A percentile compares a stretch with the other conserved stretches of the same genome.
These are phyloP conservation scores for Sebastes wilsoni DNA, from an alignment of 2,797 vertebrate species.

Conservation along the genomic window DNA sequence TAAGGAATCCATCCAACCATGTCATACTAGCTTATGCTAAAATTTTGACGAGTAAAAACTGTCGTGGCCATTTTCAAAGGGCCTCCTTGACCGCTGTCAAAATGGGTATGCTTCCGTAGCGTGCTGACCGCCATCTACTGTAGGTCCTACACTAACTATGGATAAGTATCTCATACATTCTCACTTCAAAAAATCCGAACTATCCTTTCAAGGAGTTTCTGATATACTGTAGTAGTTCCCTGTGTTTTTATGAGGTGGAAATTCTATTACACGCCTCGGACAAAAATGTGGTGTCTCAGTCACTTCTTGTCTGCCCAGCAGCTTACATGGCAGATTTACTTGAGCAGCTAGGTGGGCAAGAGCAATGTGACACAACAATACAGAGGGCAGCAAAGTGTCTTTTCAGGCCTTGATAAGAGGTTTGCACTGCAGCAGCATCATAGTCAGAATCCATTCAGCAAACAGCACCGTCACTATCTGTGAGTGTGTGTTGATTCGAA, in stretches of 20 bases:
- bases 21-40: no score
- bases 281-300: background rate
- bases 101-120: no score
- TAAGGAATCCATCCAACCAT: no score
- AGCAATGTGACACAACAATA: background rate
- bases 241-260: conserved; percentile 4
- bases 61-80: no score
- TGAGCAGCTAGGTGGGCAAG: background rate
- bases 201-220: background rate
- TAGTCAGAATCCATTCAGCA: background rate
- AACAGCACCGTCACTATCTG: background rate
- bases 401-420: background rate
- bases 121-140: no score
- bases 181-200: background rate
- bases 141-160: no score
- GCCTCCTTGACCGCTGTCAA: no score
- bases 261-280: background rate
- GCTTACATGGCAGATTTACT: conserved; percentile 16
- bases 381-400: background rate
- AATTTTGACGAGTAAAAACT: no score
- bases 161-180: background rate
- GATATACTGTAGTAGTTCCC: background rate
- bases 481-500: background rate
- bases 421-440: background rate
- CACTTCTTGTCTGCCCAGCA: background rate